Evolutionary conservation across 1,140 invertebrate genomes (phyloP).

Genomic region (Caenorhabditis briggsae): DNA sequence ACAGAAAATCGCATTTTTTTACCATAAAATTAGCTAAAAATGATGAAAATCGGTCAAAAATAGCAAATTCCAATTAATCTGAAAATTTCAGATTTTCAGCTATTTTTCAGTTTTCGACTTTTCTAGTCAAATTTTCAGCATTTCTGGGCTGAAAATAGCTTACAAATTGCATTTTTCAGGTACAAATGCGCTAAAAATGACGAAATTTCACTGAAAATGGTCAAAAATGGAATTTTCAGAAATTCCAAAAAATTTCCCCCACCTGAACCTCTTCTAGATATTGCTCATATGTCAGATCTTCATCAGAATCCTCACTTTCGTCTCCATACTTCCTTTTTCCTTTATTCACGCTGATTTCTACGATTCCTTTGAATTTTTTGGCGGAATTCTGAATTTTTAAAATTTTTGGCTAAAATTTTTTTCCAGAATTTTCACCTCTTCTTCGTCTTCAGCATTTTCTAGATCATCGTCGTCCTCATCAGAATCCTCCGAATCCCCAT

Average conservation of each 20-base stretch:
- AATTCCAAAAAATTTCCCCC: not conserved
- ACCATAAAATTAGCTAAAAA: too few species aligned
- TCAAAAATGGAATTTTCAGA: not conserved
- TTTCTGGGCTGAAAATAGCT: too few species aligned
- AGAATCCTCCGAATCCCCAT: not conserved
- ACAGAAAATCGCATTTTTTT: too few species aligned
- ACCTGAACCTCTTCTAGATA: constrained; percentile 58
- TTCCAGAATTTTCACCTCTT: not conserved
- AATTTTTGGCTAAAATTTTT: not conserved
- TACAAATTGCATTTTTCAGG: too few species aligned
- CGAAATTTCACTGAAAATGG: too few species aligned
- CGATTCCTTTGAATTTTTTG: constrained; percentile 29
- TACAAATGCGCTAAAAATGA: too few species aligned
- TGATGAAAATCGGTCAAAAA: too few species aligned
- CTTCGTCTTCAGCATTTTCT: not conserved
- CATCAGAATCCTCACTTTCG: constrained; percentile 46
- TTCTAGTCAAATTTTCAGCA: too few species aligned
- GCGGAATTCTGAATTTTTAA: not conserved
- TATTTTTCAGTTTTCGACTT: too few species aligned
- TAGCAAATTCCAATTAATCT: too few species aligned
- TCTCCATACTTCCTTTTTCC: constrained; percentile 41
- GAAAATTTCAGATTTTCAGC: too few species aligned
- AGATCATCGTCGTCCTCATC: not conserved
- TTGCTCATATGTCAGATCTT: constrained; percentile 54
- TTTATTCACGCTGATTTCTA: not conserved